Conservation (phyloP, 2,113 vertebrate species). For the Notechis scutatus region DNA sequence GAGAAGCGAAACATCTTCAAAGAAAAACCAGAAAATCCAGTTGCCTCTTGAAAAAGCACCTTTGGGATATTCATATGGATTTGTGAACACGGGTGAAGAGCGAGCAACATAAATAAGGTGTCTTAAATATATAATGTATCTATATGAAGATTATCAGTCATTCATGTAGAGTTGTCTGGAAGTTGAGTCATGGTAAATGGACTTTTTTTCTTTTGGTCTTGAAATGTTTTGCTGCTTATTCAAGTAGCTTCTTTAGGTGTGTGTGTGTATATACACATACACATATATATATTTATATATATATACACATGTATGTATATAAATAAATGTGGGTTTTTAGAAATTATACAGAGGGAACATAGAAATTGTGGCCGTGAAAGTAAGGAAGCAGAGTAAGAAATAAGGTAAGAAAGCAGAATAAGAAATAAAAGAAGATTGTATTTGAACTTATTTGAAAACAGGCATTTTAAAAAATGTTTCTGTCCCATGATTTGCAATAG, state of each 20-base stretch:
- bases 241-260: not conserved
- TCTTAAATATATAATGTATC: not conserved
- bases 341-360: not conserved
- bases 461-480: not conserved
- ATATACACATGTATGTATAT: too few species aligned
- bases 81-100: not conserved
- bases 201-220: not conserved
- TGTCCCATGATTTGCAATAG: not conserved
- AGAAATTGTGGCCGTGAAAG: not conserved
- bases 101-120: not conserved
- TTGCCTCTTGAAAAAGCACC: too few species aligned
- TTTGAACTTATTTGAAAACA: not conserved
- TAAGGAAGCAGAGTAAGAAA: not conserved
- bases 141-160: not conserved
- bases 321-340: not conserved
- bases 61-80: too few species aligned
- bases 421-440: not conserved
- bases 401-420: not conserved
- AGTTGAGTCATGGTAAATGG: not conserved
- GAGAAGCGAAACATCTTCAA: too few species aligned
- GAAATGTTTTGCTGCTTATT: not conserved
- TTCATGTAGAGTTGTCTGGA: not conserved
- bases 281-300: too few species aligned
- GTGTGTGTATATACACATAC: too few species aligned
- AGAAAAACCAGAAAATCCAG: too few species aligned